These are phyloP conservation scores for Scaptodrosophila lebanonensis DNA, from an alignment of 1,140 invertebrate species.

Conservation along the genomic window DNA sequence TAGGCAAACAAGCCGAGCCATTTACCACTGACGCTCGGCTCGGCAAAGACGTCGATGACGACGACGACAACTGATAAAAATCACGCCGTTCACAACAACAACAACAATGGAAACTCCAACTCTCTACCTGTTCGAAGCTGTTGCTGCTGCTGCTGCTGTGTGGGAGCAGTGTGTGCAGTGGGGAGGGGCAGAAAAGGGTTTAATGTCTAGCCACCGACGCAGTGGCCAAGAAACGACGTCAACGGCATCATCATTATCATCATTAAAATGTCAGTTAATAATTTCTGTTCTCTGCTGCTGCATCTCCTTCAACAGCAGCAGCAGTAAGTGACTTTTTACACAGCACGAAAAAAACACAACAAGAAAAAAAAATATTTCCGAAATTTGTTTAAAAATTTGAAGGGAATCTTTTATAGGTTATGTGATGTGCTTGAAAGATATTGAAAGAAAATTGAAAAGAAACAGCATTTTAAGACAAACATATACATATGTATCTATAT, in stretches of 20 bases:
- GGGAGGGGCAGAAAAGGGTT: conserved; percentile 34
- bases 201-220: conserved; percentile 69
- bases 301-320: conserved; percentile 38
- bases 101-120: conserved; percentile 13
- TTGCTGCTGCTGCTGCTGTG: no score
- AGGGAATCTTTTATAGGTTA: no score
- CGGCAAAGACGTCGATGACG: conserved; percentile 26
- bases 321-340: conserved; percentile 49
- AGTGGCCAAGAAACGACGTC: conserved; percentile 62
- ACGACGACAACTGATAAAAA: conserved; percentile 46
- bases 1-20: conserved; percentile 1
- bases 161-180: conserved; percentile 18
- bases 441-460: no score
- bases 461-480: no score
- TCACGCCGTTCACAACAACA: conserved; percentile 47
- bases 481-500: no score
- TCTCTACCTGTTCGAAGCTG: no score
- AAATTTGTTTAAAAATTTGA: conserved; percentile 21
- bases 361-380: conserved; percentile 3
- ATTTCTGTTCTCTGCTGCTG: conserved; percentile 40
- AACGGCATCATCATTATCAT: conserved; percentile 73
- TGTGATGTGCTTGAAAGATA: no score
- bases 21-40: neutral
- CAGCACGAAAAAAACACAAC: conserved; percentile 3
- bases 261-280: conserved; percentile 75